A percentile compares a stretch with the other conserved stretches of the same genome.
phyloP scores from a whole-genome alignment of 37 sponge, comb jelly and placozoan genomes.

The Mnemiopsis leidyi region DNA sequence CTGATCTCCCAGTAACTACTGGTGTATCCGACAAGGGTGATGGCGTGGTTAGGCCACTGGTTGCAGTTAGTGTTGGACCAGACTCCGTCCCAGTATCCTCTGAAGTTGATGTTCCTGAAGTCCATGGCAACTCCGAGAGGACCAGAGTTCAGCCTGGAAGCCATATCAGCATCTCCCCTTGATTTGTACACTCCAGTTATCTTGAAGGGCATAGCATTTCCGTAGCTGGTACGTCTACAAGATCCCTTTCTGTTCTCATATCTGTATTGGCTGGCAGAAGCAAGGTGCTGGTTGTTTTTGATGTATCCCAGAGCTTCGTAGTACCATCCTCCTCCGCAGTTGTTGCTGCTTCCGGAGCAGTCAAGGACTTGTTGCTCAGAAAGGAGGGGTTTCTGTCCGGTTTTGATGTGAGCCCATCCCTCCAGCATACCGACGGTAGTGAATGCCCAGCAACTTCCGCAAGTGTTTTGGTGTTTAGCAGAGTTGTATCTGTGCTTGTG shows the following conservation, averaged over 20 bases:
- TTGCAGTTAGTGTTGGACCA: background rate
- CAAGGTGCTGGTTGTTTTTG: background rate
- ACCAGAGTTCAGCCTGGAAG: background rate
- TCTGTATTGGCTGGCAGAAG: background rate
- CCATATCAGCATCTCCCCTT: background rate
- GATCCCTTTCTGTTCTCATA: background rate
- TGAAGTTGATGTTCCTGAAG: conserved; percentile 33
- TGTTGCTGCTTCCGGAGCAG: conserved; percentile 29
- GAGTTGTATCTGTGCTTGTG: background rate
- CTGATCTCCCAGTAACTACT: conserved; percentile 34
- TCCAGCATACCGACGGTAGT: background rate
- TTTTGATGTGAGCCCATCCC: conserved; percentile 1
- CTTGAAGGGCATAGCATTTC: background rate
- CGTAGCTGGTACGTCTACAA: background rate
- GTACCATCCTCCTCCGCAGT: conserved; percentile 5
- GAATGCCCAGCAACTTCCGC: conserved; percentile 11
- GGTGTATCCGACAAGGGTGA: background rate
- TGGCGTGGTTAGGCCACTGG: background rate
- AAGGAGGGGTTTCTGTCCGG: background rate
- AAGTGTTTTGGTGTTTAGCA: conserved; percentile 6
- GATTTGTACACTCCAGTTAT: background rate
- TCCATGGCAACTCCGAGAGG: conserved; percentile 45
- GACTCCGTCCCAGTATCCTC: background rate
- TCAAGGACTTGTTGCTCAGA: conserved; percentile 26
- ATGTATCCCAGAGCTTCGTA: conserved; percentile 1